Evolutionary conservation across 2,113 vertebrate species (phyloP).

Genomic region (Pluvianellus socialis): DNA sequence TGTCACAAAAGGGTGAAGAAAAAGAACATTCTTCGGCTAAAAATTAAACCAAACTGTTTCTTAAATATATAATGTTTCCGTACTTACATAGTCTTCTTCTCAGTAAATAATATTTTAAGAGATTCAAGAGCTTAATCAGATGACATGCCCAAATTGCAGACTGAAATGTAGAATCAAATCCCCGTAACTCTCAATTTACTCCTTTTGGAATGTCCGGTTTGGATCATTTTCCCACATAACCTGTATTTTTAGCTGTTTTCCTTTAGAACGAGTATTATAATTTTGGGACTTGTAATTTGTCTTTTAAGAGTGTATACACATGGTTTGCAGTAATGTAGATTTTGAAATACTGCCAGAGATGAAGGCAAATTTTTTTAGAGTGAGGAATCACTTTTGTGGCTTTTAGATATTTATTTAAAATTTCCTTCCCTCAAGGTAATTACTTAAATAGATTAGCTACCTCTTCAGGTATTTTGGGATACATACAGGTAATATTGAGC

Average conservation of each 20-base stretch:
- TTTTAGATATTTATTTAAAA: conserved; percentile 9
- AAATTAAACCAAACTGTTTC: neutral
- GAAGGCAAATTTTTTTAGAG: neutral
- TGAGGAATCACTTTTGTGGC: neutral
- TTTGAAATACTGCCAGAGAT: neutral
- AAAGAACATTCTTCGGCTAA: neutral
- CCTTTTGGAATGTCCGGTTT: neutral
- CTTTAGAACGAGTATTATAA: neutral
- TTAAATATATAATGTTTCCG: neutral
- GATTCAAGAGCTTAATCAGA: neutral
- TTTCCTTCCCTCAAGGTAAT: neutral
- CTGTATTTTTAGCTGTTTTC: neutral
- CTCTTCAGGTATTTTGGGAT: neutral
- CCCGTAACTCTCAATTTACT: neutral
- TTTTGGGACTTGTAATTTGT: neutral
- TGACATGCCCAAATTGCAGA: neutral
- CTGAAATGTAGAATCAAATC: neutral
- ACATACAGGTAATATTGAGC: neutral
- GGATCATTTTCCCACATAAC: neutral
- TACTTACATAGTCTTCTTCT: neutral
- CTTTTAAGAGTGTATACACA: neutral
- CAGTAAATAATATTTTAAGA: neutral
- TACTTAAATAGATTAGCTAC: neutral
- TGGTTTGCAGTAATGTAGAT: neutral
- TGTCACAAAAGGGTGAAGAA: neutral